A percentile compares a stretch with the other conserved stretches of the same genome.
Evolutionary conservation across 1,140 invertebrate species (phyloP).

Genomic region (Anastatus disparis): DNA sequence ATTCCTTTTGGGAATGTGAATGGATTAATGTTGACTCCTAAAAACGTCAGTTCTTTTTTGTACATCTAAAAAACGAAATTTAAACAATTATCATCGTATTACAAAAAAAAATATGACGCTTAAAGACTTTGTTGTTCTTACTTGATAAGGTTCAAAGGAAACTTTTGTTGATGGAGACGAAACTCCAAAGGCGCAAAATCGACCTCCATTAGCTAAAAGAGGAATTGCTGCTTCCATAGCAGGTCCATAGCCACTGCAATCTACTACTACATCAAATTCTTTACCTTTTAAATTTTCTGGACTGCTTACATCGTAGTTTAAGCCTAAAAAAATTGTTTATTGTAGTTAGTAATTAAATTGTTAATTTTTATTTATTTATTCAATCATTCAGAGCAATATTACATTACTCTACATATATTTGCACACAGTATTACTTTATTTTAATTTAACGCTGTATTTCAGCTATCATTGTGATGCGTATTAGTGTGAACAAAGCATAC

Average conservation of each 20-base stretch:
- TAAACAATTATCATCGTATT: background rate
- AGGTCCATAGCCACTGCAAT: constrained; percentile 74
- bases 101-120: constrained; percentile 1
- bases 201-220: constrained; percentile 65
- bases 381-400: no score
- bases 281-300: constrained; percentile 69
- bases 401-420: no score
- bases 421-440: background rate
- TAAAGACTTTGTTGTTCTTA: constrained; percentile 22
- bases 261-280: constrained; percentile 72
- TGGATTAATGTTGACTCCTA: constrained; percentile 76
- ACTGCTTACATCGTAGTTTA: constrained; percentile 67
- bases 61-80: constrained; percentile 68
- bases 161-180: constrained; percentile 65
- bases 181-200: constrained; percentile 71
- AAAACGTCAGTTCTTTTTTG: constrained; percentile 72
- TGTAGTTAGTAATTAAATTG: no score
- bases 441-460: no score
- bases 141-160: constrained; percentile 58
- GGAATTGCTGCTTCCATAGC: constrained; percentile 68
- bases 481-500: no score
- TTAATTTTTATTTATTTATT: no score
- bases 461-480: no score
- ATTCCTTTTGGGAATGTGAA: constrained; percentile 74
- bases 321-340: constrained; percentile 67